Conservation (phyloP, 2,797 vertebrate genomes). For the Scarus forsteni region DNA sequence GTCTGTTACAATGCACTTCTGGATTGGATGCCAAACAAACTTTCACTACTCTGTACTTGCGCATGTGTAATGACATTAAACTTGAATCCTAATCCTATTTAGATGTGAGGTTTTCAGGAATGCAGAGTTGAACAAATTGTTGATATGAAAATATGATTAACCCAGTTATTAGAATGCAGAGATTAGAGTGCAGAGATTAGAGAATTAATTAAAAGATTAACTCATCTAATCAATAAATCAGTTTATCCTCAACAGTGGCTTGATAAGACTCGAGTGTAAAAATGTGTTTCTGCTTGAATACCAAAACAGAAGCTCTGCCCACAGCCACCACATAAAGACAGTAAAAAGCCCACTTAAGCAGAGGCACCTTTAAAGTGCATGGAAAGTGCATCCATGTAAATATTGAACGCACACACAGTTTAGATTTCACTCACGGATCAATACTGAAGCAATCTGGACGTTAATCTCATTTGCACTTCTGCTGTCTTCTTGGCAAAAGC, state of each 20-base stretch:
- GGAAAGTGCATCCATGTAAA: slow-evolving; percentile 77
- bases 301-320: slow-evolving; percentile 42
- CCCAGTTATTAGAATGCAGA: no score
- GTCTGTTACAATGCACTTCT: no score
- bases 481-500: slow-evolving; percentile 53
- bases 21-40: no score
- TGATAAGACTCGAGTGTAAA: slow-evolving; percentile 1
- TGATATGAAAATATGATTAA: no score
- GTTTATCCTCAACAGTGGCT: not conserved
- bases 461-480: slow-evolving; percentile 70
- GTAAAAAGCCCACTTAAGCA: slow-evolving; percentile 64
- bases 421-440: slow-evolving; percentile 71
- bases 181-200: not conserved
- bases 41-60: no score
- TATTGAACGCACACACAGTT: slow-evolving; percentile 63
- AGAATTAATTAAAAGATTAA: not conserved
- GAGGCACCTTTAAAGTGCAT: slow-evolving; percentile 63
- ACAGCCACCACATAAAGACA: slow-evolving; percentile 49
- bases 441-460: slow-evolving; percentile 65
- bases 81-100: no score
- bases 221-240: not conserved
- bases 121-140: no score
- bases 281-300: slow-evolving; percentile 39
- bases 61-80: no score
- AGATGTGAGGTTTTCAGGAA: no score